These are phyloP conservation scores for Leptodirus hochenwartii DNA, from an alignment of 2,888 invertebrate species.

Conservation along the genomic window DNA sequence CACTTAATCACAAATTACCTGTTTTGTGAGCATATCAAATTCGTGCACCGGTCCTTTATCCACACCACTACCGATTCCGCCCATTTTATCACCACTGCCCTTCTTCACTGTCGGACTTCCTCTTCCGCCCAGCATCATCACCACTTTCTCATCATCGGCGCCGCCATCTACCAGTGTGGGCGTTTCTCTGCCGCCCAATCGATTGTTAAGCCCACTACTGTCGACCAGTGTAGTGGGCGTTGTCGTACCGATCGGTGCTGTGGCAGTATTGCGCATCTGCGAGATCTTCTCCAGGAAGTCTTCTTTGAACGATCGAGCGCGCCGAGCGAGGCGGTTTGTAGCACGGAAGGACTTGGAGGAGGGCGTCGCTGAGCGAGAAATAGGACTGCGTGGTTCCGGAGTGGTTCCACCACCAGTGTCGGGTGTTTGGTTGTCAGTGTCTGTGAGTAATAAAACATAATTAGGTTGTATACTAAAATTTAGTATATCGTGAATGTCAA, in stretches of 20 bases:
- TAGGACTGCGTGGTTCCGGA: no score
- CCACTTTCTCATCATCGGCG: slow-evolving; percentile 5
- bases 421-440: no score
- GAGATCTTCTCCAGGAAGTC: slow-evolving; percentile 80
- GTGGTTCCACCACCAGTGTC: no score
- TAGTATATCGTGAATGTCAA: no score
- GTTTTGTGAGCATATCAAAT: slow-evolving; percentile 15
- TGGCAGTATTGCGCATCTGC: slow-evolving; percentile 68
- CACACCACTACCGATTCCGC: slow-evolving; percentile 1
- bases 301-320: slow-evolving; percentile 84
- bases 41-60: slow-evolving; percentile 21
- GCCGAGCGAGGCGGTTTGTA: slow-evolving; percentile 35
- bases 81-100: not conserved
- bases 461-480: no score
- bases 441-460: no score
- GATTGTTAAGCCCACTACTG: no score
- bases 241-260: slow-evolving; percentile 17
- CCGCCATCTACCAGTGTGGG: not conserved
- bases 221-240: no score
- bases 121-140: no score
- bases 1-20: no score
- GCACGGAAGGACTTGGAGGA: not conserved
- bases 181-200: no score
- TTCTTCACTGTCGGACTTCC: no score
- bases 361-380: not conserved